Conservation (phyloP, 2,113 vertebrate genomes). For the Cebidichthys violaceus region DNA sequence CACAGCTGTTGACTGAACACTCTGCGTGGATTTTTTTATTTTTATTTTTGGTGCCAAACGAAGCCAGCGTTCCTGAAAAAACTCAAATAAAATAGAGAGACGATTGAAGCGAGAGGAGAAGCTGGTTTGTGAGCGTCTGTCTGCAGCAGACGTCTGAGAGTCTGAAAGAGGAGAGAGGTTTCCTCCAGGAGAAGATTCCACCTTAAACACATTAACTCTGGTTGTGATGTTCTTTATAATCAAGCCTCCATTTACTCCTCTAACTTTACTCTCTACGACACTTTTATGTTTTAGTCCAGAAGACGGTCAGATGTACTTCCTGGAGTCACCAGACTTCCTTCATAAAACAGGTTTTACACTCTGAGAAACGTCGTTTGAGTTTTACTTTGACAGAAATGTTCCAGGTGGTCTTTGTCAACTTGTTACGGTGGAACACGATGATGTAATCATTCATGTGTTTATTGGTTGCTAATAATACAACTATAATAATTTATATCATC, state of each 20-base stretch:
- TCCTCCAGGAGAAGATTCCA: not conserved
- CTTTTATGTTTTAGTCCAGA: not conserved
- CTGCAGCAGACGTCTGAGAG: slow-evolving; percentile 30
- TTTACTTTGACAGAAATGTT: not conserved
- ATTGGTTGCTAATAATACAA: not conserved
- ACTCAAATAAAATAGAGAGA: not conserved
- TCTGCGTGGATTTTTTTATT: not conserved
- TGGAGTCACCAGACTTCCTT: not conserved
- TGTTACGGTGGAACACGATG: not conserved
- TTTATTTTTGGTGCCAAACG: slow-evolving; percentile 49
- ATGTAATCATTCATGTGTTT: not conserved
- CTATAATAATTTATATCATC: not conserved
- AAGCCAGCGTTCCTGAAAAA: slow-evolving; percentile 7
- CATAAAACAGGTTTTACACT: not conserved
- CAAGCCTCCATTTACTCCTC: not conserved
- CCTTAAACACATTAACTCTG: not conserved
- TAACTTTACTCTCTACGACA: not conserved
- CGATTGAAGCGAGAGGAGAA: slow-evolving; percentile 13
- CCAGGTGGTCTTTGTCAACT: not conserved
- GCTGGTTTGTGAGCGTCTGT: slow-evolving; percentile 50
- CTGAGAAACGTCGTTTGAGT: not conserved
- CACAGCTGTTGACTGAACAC: slow-evolving; percentile 44
- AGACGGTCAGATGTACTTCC: too few species aligned
- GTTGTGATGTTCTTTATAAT: not conserved
- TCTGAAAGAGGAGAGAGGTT: not conserved